Evolutionary conservation across 2,113 vertebrate species (phyloP).

Genomic region (Macquaria australasica): DNA sequence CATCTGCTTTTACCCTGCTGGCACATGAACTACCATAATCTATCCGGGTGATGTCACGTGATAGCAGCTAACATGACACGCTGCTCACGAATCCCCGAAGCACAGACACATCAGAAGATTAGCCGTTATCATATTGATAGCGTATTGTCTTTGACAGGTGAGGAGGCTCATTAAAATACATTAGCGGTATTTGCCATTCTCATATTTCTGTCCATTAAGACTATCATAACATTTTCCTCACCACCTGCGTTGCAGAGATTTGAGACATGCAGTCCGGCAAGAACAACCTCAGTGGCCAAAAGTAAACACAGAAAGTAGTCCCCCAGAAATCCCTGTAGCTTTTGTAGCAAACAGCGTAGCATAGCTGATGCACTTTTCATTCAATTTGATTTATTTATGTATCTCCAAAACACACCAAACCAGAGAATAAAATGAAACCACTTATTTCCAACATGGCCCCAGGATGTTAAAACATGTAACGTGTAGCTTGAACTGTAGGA

Average conservation of each 20-base stretch:
- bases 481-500: too few species aligned
- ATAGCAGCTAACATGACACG: slow-evolving; percentile 31
- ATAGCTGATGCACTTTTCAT: neutral
- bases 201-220: neutral
- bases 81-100: slow-evolving; percentile 19
- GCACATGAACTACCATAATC: slow-evolving; percentile 51
- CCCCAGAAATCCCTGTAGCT: neutral
- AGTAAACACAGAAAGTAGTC: neutral
- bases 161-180: slow-evolving; percentile 7
- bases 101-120: slow-evolving; percentile 5
- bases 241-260: neutral
- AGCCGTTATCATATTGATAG: slow-evolving; percentile 36
- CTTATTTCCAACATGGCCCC: neutral
- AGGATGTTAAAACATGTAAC: neutral
- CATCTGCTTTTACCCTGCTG: slow-evolving; percentile 62
- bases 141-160: slow-evolving; percentile 37
- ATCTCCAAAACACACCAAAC: neutral
- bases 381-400: neutral
- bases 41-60: slow-evolving; percentile 32
- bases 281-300: neutral
- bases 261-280: neutral
- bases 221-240: neutral
- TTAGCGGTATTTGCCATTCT: neutral
- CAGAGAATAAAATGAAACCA: neutral
- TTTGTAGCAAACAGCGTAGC: neutral